These are phyloP conservation scores for Nestor notabilis DNA, from an alignment of 2,113 vertebrate species.

Conservation along the genomic window DNA sequence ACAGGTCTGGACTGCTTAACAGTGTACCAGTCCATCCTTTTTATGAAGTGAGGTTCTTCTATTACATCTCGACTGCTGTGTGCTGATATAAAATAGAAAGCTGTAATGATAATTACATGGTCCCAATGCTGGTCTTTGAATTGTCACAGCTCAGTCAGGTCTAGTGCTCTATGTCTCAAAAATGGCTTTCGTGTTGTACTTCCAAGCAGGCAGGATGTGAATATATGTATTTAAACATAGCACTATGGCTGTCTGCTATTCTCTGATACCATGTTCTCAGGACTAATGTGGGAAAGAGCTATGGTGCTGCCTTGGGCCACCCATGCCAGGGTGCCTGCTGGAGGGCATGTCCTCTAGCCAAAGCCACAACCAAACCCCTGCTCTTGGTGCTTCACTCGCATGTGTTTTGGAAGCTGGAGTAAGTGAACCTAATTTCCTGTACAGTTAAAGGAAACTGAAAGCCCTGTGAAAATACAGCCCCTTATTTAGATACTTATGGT, in stretches of 20 bases:
- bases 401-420: not conserved
- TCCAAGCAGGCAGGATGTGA: not conserved
- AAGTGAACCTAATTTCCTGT: not conserved
- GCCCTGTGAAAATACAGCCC: not conserved
- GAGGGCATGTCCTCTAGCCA: not conserved
- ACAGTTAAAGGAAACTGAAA: not conserved
- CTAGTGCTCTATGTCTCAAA: not conserved
- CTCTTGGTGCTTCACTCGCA: rapidly evolving
- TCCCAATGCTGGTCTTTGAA: not conserved
- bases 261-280: not conserved
- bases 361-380: not conserved
- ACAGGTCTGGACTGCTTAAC: not conserved
- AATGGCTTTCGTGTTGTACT: not conserved
- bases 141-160: not conserved
- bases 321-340: not conserved
- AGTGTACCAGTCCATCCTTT: not conserved
- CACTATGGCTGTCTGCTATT: not conserved
- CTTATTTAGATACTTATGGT: not conserved
- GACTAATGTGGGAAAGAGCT: not conserved
- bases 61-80: not conserved
- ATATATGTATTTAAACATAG: not conserved
- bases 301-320: not conserved
- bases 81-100: not conserved
- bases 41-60: not conserved
- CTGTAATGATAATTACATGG: not conserved